Base-by-base conservation (phyloP, 2,113 vertebrate species). In the Herpetotheres cachinnans region DNA sequence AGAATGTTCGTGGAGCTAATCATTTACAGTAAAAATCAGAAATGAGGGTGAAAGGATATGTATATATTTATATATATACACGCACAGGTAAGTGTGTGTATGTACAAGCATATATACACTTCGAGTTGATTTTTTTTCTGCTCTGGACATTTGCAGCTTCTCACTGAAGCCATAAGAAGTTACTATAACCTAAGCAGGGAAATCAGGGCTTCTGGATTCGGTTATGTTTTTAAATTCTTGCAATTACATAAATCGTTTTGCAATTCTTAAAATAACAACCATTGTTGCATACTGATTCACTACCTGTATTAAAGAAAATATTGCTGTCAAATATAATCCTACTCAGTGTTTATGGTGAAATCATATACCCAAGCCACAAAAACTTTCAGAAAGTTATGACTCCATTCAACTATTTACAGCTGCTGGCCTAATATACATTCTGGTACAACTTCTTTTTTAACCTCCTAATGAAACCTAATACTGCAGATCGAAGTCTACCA, bases 381-480 rank as follows among this genome's bases (percentile, higher is more conserved):
- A 85, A 12, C 18, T 34, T 74, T 40, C 72, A 61, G 24, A 89
- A 83, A 86, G 44, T 15, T 81, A 34, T 61, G 46, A 21, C 36
- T 86, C 58, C 10, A 4, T 56, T 66, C 38, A 76, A 20, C 61
- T 46, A 62, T 34, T 83, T 80, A 25, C 73, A 81, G 85, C 71
- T 91, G 38, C 47, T 86, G 73, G 46, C 52, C 4, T 3, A 50
- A 67, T n/a, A 67, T 47, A 71, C 47, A 59, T 95, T 93, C 32
- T 49, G 25, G 7, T 50, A 13, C 65, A 44, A 36, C 77, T 86
- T 89, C 27, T 54, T 89, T 90, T 93, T 90, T 70, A 92, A 81
- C 73, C 52, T 89, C 70, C 97, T 70, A 73, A 88, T 82, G 95
- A 95, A 96, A 95, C 62, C 34, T 72, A 85, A 96, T 66, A 81